phyloP scores from a whole-genome alignment of 2,888 invertebrate genomes.

The Camptogramma bilineatum region DNA sequence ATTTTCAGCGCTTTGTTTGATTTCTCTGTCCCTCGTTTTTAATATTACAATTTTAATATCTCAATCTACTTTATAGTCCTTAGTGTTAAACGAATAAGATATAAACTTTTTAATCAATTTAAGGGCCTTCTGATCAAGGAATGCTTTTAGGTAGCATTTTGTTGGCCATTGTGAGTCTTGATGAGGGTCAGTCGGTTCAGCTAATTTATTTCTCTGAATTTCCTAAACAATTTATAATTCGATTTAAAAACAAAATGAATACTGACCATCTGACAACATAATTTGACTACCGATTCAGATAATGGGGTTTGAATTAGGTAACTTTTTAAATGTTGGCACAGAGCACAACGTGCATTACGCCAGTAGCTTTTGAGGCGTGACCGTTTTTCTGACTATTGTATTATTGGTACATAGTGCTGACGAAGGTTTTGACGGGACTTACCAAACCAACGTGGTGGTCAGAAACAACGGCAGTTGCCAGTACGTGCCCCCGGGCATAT shows the following conservation, averaged over 20 bases:
- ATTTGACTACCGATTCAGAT: neutral
- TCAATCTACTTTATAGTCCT: slow-evolving; percentile 25
- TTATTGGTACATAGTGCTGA: slow-evolving; percentile 93
- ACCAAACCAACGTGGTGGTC: slow-evolving; percentile 99
- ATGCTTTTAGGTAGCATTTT: slow-evolving; percentile 52
- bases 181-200: slow-evolving; percentile 58
- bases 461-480: slow-evolving; percentile 99
- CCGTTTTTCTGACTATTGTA: slow-evolving; percentile 56
- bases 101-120: slow-evolving; percentile 53
- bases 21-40: slow-evolving; percentile 31
- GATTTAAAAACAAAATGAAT: slow-evolving; percentile 27
- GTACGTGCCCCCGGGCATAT: slow-evolving; percentile 99
- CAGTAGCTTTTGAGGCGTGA: neutral
- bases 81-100: slow-evolving; percentile 33
- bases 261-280: slow-evolving; percentile 5
- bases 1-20: slow-evolving; percentile 33
- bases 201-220: slow-evolving; percentile 55
- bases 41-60: slow-evolving; percentile 26
- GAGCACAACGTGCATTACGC: neutral
- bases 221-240: slow-evolving; percentile 43
- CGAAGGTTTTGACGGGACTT: slow-evolving; percentile 99
- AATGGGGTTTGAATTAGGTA: slow-evolving; percentile 1
- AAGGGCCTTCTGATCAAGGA: slow-evolving; percentile 50
- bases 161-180: slow-evolving; percentile 59
- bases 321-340: slow-evolving; percentile 2